These are phyloP conservation scores for Latheticus oryzae DNA, from an alignment of 2,888 invertebrate genomes.

Conservation along the genomic window DNA sequence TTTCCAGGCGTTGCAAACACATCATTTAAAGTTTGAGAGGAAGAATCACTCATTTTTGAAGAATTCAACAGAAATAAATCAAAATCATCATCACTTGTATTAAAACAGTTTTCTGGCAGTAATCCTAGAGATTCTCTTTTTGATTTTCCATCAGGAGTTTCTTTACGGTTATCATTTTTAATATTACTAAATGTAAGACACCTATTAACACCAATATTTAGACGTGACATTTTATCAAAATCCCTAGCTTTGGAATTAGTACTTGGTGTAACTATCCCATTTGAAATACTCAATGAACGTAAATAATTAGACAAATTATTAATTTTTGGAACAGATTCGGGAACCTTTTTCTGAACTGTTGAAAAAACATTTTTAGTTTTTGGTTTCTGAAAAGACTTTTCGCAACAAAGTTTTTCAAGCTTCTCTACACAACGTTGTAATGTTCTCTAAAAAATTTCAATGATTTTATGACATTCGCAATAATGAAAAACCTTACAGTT, in stretches of 20 bases:
- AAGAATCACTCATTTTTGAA: background rate
- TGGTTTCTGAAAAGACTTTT: too few relatives aligned
- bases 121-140: conserved; percentile 46
- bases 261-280: background rate
- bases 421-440: conserved; percentile 47
- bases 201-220: background rate
- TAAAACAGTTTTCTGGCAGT: conserved; percentile 30
- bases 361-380: too few relatives aligned
- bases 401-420: conserved; percentile 42
- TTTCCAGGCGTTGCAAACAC: conserved; percentile 1
- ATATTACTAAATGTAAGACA: conserved; percentile 4
- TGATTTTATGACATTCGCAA: too few relatives aligned
- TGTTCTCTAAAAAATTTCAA: conserved; percentile 44
- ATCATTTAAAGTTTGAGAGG: background rate
- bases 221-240: background rate
- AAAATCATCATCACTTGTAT: conserved; percentile 12
- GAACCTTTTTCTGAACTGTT: too few relatives aligned
- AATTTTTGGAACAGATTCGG: too few relatives aligned
- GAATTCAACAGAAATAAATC: conserved; percentile 5
- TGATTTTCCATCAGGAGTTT: conserved; percentile 3
- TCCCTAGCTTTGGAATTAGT: conserved; percentile 1
- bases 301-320: too few relatives aligned
- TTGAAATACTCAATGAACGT: background rate
- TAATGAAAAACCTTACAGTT: conserved; percentile 40
- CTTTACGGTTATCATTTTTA: background rate